A percentile compares a stretch with the other conserved stretches of the same genome.
Conservation (phyloP, 2,797 vertebrate species). For the Crenuchus spilurus region DNA sequence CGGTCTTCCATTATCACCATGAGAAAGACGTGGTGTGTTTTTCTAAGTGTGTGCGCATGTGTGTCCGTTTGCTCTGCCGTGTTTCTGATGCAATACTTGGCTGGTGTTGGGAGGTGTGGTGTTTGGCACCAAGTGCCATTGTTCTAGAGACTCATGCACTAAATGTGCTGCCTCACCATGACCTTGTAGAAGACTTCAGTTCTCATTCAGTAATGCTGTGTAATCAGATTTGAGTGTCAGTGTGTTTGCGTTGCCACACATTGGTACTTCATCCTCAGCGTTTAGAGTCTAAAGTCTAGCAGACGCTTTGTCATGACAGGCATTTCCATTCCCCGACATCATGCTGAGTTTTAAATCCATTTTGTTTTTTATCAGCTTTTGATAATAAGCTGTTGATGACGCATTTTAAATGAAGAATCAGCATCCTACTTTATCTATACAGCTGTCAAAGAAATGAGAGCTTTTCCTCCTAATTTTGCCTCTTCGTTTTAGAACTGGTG, state of each 20-base stretch:
- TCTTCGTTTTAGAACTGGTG: too few species aligned
- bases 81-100: conserved; percentile 53
- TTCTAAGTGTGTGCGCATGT: conserved; percentile 1
- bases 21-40: background rate
- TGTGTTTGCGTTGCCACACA: background rate
- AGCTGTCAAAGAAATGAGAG: too few species aligned
- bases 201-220: background rate
- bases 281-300: background rate
- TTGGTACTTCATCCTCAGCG: background rate
- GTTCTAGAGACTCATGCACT: conserved; percentile 10
- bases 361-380: background rate
- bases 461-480: too few species aligned
- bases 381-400: background rate
- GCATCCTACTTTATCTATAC: background rate
- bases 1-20: background rate
- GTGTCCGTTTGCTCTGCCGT: background rate
- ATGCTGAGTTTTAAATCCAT: background rate
- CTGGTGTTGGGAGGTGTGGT: conserved; percentile 35
- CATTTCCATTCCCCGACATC: background rate
- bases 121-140: conserved; percentile 12
- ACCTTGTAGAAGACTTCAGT: background rate
- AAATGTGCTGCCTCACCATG: conserved; percentile 44
- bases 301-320: background rate
- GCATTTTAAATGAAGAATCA: background rate
- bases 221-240: background rate